These are phyloP conservation scores for Callospermophilus lateralis DNA, from an alignment of 2,113 vertebrate genomes.

Conservation along the genomic window DNA sequence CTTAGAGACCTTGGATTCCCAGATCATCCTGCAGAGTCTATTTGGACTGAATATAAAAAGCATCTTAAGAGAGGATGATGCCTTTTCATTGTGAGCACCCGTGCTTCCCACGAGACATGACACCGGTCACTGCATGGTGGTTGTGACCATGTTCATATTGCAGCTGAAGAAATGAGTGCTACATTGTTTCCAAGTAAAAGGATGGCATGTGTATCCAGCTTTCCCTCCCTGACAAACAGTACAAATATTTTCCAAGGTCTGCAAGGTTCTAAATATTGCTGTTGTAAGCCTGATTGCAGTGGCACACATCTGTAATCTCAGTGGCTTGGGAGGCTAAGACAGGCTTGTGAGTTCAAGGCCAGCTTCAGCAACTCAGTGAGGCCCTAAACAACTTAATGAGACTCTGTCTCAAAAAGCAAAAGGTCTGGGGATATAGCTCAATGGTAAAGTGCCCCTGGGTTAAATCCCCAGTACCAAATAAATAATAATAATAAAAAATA, in stretches of 20 bases:
- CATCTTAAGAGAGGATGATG: background rate
- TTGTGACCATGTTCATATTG: background rate
- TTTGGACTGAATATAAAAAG: background rate
- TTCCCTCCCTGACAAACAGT: background rate
- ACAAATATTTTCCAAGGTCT: background rate
- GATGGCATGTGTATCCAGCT: background rate
- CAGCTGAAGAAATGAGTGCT: background rate
- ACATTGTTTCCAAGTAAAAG: background rate
- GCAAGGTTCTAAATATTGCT: background rate
- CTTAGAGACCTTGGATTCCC: background rate
- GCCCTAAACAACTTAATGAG: too few relatives aligned
- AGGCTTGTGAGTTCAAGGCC: too few relatives aligned
- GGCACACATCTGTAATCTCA: too few relatives aligned
- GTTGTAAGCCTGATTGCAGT: too few relatives aligned
- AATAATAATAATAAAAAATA: constrained; percentile 31
- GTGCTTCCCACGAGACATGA: background rate
- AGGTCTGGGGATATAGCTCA: too few relatives aligned
- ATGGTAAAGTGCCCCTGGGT: too few relatives aligned
- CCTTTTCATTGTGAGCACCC: background rate
- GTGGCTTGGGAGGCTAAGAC: too few relatives aligned
- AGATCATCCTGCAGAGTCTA: background rate
- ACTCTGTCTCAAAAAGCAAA: too few relatives aligned
- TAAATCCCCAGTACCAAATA: too few relatives aligned
- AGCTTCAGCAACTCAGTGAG: too few relatives aligned
- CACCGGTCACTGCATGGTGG: accelerated